Evolutionary conservation across 2,113 vertebrate species (phyloP).

Genomic region (Labeo rohita): DNA sequence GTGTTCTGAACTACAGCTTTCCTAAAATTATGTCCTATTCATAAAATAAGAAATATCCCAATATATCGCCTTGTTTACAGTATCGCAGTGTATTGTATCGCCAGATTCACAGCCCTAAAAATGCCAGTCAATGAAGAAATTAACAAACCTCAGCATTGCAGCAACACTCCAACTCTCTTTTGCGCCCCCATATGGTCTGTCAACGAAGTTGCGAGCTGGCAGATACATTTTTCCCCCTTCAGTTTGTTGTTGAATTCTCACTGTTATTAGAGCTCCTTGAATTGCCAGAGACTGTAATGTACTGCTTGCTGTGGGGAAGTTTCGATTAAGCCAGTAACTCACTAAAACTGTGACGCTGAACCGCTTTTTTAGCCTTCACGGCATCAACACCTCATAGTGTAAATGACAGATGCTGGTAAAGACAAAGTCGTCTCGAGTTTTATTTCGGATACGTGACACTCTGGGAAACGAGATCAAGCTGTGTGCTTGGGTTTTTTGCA

Average conservation of each 20-base stretch:
- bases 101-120: no score
- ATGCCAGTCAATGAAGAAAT: no score
- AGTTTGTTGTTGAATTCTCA: background rate
- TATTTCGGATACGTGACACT: background rate
- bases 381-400: background rate
- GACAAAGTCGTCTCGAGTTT: background rate
- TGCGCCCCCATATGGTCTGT: background rate
- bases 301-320: background rate
- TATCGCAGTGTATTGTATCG: no score
- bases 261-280: background rate
- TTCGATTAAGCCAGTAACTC: background rate
- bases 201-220: background rate
- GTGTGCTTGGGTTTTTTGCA: background rate
- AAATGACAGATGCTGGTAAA: background rate
- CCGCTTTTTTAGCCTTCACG: background rate
- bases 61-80: no score
- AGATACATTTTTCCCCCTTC: background rate
- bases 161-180: background rate
- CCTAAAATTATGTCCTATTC: no score
- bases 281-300: background rate
- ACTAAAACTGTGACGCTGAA: background rate
- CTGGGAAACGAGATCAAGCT: no score
- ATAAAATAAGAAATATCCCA: no score
- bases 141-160: background rate
- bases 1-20: no score